Conservation (phyloP, 2,888 invertebrate species). For the Saturnia japonica region DNA sequence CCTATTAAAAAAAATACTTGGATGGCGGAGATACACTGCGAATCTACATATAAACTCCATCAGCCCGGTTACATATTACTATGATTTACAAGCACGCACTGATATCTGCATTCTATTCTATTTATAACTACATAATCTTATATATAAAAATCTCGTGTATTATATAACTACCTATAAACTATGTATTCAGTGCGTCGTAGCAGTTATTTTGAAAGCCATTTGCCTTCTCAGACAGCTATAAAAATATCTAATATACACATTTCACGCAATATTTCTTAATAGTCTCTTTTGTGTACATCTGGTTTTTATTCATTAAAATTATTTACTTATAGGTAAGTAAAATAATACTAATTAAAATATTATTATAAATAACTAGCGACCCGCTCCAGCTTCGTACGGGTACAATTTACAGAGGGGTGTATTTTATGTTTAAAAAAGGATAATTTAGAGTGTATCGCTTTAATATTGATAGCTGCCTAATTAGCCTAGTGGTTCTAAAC, state of each 20-base stretch:
- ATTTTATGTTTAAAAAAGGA: too few species aligned
- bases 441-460: too few species aligned
- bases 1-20: too few species aligned
- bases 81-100: background rate
- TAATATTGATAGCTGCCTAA: too few species aligned
- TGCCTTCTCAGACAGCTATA: slow-evolving; percentile 8
- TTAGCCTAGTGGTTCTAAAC: too few species aligned
- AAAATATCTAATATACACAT: slow-evolving; percentile 4
- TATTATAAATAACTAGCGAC: too few species aligned
- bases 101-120: background rate
- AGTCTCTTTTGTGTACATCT: background rate
- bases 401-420: too few species aligned
- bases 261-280: slow-evolving; percentile 14
- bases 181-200: slow-evolving; percentile 7
- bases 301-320: background rate
- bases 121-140: slow-evolving; percentile 5
- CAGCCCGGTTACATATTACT: background rate
- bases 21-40: too few species aligned
- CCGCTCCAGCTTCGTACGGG: too few species aligned
- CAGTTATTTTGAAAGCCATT: slow-evolving; percentile 10
- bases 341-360: too few species aligned
- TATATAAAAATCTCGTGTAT: too few species aligned
- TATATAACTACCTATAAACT: slow-evolving; percentile 3
- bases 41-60: too few species aligned
- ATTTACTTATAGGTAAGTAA: background rate